A percentile compares a stretch with the other conserved stretches of the same genome.
Evolutionary conservation across 2,888 invertebrate genomes (phyloP).

Genomic region (Philaethria dido): DNA sequence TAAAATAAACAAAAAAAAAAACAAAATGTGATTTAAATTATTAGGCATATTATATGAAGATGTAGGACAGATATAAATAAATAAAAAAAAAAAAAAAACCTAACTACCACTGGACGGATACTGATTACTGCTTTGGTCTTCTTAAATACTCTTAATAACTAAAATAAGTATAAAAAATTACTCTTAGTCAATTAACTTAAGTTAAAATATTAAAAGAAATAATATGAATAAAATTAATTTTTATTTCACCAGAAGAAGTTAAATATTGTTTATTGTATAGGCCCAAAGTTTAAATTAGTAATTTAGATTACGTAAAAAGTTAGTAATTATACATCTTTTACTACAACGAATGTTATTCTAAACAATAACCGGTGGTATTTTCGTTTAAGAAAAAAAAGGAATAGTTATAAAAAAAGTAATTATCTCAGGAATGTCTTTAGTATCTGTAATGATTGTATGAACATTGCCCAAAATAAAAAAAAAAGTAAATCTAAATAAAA

Average conservation of each 20-base stretch:
- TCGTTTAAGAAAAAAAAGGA: slow-evolving; percentile 25
- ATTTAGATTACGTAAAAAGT: neutral
- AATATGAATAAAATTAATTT: neutral
- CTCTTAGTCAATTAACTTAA: slow-evolving; percentile 5
- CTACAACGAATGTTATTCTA: slow-evolving; percentile 15
- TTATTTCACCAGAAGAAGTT: neutral
- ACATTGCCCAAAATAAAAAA: slow-evolving; percentile 15
- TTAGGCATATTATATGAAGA: slow-evolving; percentile 7
- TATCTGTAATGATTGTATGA: slow-evolving; percentile 26
- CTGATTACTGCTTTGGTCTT: slow-evolving; percentile 82
- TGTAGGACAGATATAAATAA: slow-evolving; percentile 27
- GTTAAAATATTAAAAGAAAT: neutral
- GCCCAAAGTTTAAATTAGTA: neutral
- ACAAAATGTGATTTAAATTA: neutral
- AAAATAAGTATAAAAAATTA: slow-evolving; percentile 31
- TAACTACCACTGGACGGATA: slow-evolving; percentile 83
- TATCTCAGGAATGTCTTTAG: slow-evolving; percentile 37
- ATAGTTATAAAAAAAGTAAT: slow-evolving; percentile 11
- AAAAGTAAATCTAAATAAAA: slow-evolving; percentile 36
- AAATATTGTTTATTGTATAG: neutral
- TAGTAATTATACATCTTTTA: neutral
- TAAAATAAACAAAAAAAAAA: slow-evolving; percentile 9
- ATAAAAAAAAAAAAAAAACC: slow-evolving; percentile 53
- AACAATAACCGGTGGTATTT: slow-evolving; percentile 32
- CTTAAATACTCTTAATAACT: slow-evolving; percentile 54